Evolutionary conservation across 2,888 invertebrate genomes (phyloP).

Genomic region (Drosophila subquinaria): DNA sequence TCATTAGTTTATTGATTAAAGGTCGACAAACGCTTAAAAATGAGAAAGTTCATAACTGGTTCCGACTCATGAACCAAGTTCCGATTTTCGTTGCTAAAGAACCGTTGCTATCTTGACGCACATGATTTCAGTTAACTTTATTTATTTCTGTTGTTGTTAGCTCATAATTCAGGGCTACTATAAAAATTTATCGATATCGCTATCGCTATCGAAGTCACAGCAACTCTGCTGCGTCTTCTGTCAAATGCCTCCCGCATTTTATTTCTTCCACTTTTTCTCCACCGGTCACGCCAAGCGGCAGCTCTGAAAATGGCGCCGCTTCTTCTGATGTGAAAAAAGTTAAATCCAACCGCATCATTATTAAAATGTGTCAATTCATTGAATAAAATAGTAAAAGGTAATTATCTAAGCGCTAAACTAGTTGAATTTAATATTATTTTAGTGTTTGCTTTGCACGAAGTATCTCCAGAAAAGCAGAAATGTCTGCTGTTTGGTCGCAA

Average conservation of each 20-base stretch:
- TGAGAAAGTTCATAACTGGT: too few relatives aligned
- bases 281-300: conserved; percentile 45
- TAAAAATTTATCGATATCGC: not conserved
- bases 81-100: too few relatives aligned
- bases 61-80: too few relatives aligned
- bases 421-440: conserved; percentile 26
- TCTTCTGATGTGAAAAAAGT: conserved; percentile 30
- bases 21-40: too few relatives aligned
- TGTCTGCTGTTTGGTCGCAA: conserved; percentile 88
- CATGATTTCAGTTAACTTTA: conserved; percentile 1
- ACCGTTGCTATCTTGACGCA: too few relatives aligned
- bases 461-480: conserved; percentile 87
- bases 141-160: conserved; percentile 27
- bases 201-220: conserved; percentile 32
- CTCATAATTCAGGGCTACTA: conserved; percentile 26
- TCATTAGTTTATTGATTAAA: too few relatives aligned
- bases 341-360: conserved; percentile 61
- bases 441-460: conserved; percentile 86
- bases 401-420: not conserved
- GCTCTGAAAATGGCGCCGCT: conserved; percentile 49
- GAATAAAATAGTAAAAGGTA: conserved; percentile 65
- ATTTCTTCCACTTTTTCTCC: conserved; percentile 58
- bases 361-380: conserved; percentile 54
- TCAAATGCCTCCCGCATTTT: conserved; percentile 19
- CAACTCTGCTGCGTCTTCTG: conserved; percentile 30